Conservation (phyloP, 2,888 invertebrate genomes). For the Nomada fabriciana region DNA sequence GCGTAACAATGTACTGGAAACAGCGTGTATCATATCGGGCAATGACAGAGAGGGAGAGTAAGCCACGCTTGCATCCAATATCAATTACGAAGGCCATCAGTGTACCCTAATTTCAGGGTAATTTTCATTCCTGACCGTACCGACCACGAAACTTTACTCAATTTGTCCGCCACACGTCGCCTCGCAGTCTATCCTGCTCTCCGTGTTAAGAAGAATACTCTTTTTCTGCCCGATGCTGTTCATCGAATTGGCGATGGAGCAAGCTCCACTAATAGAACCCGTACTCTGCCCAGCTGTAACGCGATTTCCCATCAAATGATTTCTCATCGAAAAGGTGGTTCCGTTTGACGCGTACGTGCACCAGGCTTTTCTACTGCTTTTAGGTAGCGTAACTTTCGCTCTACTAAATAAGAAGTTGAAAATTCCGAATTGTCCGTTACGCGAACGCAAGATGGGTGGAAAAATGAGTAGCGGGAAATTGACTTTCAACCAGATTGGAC, state of each 20-base stretch:
- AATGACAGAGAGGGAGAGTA: constrained; percentile 36
- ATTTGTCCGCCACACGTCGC: constrained; percentile 47
- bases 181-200: not conserved
- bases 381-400: not conserved
- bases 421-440: constrained; percentile 18
- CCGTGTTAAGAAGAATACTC: not conserved
- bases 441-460: constrained; percentile 3
- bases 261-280: not conserved
- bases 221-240: not conserved
- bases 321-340: too few relatives aligned
- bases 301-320: not conserved
- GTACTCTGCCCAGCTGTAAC: not conserved
- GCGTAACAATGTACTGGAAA: constrained; percentile 58
- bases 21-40: constrained; percentile 54
- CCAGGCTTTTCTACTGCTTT: too few relatives aligned
- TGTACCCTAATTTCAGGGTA: constrained; percentile 66
- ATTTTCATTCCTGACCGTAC: constrained; percentile 66
- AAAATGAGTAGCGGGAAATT: constrained; percentile 37
- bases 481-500: constrained; percentile 39
- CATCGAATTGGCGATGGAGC: not conserved
- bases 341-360: too few relatives aligned
- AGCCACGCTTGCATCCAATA: constrained; percentile 66
- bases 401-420: not conserved
- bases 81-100: constrained; percentile 71
- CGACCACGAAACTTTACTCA: constrained; percentile 63